These are phyloP conservation scores for Buathra laborator DNA, from an alignment of 2,888 invertebrate species.

Conservation along the genomic window DNA sequence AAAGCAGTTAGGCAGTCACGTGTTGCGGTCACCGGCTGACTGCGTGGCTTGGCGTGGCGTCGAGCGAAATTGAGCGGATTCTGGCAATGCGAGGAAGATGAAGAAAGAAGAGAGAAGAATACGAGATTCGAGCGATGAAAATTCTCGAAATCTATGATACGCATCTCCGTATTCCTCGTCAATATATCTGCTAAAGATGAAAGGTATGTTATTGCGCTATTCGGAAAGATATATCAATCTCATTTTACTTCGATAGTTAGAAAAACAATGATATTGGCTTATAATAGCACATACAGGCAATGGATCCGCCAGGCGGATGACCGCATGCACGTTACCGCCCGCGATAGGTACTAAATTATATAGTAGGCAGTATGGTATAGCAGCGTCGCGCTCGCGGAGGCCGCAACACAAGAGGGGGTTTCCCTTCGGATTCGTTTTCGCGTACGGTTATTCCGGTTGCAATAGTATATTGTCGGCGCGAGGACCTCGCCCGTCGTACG, in stretches of 20 bases:
- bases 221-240: no score
- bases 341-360: conserved; percentile 48
- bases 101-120: neutral
- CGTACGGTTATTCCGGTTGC: conserved; percentile 69
- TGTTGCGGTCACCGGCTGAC: conserved; percentile 81
- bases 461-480: conserved; percentile 35
- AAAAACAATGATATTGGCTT: neutral
- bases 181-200: no score
- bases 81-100: conserved; percentile 57
- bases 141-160: neutral
- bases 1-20: conserved; percentile 85
- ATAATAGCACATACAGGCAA: conserved; percentile 12
- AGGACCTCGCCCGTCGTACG: conserved; percentile 51
- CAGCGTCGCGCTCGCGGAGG: conserved; percentile 30
- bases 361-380: conserved; percentile 28
- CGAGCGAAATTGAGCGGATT: conserved; percentile 79
- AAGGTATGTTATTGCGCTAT: no score
- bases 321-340: conserved; percentile 54
- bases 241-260: no score
- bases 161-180: no score
- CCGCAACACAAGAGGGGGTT: conserved; percentile 10
- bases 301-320: conserved; percentile 1
- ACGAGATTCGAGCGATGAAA: neutral
- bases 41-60: conserved; percentile 69
- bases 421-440: conserved; percentile 55